A percentile compares a stretch with the other conserved stretches of the same genome.
Conservation (phyloP, 2,797 vertebrate genomes). For the Decapterus maruadsi region DNA sequence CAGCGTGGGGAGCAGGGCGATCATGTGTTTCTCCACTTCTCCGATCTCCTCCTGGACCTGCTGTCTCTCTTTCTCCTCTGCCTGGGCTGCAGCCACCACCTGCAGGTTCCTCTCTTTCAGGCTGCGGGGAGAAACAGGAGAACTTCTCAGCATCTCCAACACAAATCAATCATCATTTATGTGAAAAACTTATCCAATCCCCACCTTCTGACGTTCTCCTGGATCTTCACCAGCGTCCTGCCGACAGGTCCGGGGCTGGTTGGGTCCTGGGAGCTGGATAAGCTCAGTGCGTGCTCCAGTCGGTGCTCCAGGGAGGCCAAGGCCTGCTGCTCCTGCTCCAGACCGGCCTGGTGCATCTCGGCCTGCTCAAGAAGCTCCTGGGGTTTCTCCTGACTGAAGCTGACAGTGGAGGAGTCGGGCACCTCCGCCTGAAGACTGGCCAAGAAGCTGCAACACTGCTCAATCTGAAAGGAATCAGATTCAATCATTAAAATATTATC, state of each 20-base stretch:
- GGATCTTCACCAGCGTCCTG: constrained; percentile 87
- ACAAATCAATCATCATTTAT: constrained; percentile 10
- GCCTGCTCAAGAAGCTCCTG: constrained; percentile 80
- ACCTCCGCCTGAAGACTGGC: constrained; percentile 89
- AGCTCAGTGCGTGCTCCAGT: constrained; percentile 79
- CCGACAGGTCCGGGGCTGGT: constrained; percentile 70
- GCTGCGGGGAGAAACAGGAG: constrained; percentile 52
- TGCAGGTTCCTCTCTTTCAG: constrained; percentile 71
- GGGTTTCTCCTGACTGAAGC: constrained; percentile 83
- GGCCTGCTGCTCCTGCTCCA: constrained; percentile 86
- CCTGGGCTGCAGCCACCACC: constrained; percentile 62
- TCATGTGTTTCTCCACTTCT: constrained; percentile 57
- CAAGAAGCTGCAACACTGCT: constrained; percentile 89
- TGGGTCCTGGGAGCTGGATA: constrained; percentile 62
- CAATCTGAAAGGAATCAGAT: constrained; percentile 73
- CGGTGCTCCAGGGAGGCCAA: constrained; percentile 87
- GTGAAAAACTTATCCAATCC: too few relatives aligned
- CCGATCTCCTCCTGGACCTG: constrained; percentile 63
- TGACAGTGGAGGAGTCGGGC: constrained; percentile 81
- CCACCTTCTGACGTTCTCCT: constrained; percentile 87
- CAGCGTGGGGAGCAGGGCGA: constrained; percentile 32
- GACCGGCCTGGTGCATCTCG: constrained; percentile 80
- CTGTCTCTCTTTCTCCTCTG: constrained; percentile 64
- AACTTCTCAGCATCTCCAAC: constrained; percentile 33
- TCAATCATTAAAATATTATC: not conserved